Conservation (phyloP, 2,797 vertebrate species). For the Anomalospiza imberbis region DNA sequence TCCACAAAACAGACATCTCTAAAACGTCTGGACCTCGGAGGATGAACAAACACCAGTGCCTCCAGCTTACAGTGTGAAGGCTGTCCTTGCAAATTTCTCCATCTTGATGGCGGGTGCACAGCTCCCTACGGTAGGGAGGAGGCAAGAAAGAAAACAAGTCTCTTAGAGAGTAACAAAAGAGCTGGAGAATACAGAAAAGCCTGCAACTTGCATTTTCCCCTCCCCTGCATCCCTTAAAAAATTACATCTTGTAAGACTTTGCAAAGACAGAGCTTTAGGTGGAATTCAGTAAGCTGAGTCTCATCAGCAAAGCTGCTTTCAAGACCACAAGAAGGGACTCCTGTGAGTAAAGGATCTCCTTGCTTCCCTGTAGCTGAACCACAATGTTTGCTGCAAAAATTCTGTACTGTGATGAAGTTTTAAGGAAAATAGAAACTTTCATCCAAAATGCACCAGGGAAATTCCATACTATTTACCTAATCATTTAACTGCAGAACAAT, state of each 20-base stretch:
- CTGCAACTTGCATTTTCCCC: not conserved
- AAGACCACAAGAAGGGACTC: not conserved
- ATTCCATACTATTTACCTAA: not conserved
- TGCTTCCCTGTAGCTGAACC: not conserved
- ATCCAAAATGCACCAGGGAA: not conserved
- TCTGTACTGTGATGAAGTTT: not conserved
- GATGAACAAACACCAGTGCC: slow-evolving; percentile 4
- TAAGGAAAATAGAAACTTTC: not conserved
- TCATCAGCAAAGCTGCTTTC: not conserved
- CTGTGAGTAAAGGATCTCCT: not conserved
- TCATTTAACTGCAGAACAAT: not conserved
- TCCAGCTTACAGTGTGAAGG: slow-evolving; percentile 7
- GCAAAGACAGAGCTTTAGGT: not conserved
- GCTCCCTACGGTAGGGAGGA: slow-evolving; percentile 21
- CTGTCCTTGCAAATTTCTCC: slow-evolving; percentile 22
- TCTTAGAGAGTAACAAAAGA: not conserved
- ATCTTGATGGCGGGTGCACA: not conserved
- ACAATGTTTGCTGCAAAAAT: not conserved
- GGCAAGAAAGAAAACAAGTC: slow-evolving; percentile 22
- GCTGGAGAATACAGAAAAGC: not conserved
- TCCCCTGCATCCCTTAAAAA: not conserved
- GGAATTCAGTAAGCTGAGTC: not conserved
- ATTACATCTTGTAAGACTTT: not conserved
- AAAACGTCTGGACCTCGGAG: not conserved
- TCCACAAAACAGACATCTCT: not conserved